Percentiles rank a stretch among this genome's conserved stretches.
Conservation (phyloP, 2,113 vertebrate genomes). For the Herpetotheres cachinnans region DNA sequence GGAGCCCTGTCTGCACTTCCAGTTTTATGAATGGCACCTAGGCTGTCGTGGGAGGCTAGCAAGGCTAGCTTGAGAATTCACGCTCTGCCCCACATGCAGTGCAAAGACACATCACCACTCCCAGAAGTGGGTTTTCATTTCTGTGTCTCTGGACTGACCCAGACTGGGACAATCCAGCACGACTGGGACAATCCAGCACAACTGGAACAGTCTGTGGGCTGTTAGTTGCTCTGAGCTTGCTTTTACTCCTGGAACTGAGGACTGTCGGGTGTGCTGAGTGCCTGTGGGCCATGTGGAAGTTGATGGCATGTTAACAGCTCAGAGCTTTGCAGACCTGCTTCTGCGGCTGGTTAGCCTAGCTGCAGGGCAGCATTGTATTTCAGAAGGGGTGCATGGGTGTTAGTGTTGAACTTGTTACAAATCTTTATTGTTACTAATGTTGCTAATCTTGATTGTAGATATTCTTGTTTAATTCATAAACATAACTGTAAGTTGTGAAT, state of each 20-base stretch:
- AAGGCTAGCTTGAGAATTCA: not conserved
- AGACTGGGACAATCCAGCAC: not conserved
- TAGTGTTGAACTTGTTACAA: not conserved
- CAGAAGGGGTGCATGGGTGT: fast-evolving
- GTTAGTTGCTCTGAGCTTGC: not conserved
- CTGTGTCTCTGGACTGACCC: not conserved
- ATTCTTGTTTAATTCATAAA: not conserved
- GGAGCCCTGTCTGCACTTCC: not conserved
- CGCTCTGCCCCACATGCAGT: not conserved
- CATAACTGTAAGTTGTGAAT: not conserved
- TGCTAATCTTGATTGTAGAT: not conserved
- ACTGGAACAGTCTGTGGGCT: not conserved
- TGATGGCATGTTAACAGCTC: not conserved
- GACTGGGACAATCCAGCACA: not conserved
- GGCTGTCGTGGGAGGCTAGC: not conserved
- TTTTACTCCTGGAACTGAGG: not conserved
- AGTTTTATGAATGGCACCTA: not conserved
- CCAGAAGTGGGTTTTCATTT: not conserved
- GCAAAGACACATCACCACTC: not conserved
- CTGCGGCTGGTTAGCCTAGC: not conserved
- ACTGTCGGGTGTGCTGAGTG: not conserved
- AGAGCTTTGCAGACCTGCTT: not conserved
- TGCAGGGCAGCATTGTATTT: fast-evolving
- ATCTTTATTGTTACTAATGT: not conserved
- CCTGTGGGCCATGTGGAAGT: not conserved